Evolutionary conservation across 35 echinoderm and acorn worm genomes (phyloP).

Genomic region (Ophiothrix spiculata): DNA sequence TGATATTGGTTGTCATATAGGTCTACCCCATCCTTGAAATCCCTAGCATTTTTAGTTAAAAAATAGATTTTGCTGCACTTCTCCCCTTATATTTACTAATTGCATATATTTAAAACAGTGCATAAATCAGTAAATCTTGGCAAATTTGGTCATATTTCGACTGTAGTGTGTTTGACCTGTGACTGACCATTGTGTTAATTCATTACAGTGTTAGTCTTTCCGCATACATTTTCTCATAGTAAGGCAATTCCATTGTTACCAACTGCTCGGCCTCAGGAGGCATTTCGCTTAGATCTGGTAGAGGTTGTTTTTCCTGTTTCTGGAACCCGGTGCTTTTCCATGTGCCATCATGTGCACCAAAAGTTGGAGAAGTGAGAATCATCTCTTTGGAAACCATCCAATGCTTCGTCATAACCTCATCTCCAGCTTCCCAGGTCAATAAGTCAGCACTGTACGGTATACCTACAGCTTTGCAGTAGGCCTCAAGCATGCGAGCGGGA

Average conservation of each 20-base stretch:
- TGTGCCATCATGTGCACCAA: neutral
- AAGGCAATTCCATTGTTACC: neutral
- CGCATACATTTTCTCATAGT: neutral
- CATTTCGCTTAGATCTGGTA: neutral
- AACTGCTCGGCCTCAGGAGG: neutral
- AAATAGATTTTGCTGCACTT: too few relatives aligned
- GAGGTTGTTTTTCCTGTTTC: neutral
- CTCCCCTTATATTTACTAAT: too few relatives aligned
- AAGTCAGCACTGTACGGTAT: conserved; percentile 5
- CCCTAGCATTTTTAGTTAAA: too few relatives aligned
- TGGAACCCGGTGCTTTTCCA: neutral
- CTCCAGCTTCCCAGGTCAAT: neutral
- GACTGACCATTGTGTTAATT: too few relatives aligned
- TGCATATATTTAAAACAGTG: too few relatives aligned
- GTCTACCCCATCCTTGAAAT: too few relatives aligned
- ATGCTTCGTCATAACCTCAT: conserved; percentile 7
- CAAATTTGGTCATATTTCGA: too few relatives aligned
- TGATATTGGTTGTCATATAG: too few relatives aligned
- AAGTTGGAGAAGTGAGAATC: neutral
- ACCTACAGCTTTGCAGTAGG: neutral
- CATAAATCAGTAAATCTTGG: too few relatives aligned
- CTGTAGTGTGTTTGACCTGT: too few relatives aligned
- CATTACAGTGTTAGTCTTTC: too few relatives aligned
- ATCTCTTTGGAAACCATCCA: conserved; percentile 13
- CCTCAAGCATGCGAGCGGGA: neutral